Conservation (phyloP, 2,888 invertebrate species). For the Cosmia trapezina region DNA sequence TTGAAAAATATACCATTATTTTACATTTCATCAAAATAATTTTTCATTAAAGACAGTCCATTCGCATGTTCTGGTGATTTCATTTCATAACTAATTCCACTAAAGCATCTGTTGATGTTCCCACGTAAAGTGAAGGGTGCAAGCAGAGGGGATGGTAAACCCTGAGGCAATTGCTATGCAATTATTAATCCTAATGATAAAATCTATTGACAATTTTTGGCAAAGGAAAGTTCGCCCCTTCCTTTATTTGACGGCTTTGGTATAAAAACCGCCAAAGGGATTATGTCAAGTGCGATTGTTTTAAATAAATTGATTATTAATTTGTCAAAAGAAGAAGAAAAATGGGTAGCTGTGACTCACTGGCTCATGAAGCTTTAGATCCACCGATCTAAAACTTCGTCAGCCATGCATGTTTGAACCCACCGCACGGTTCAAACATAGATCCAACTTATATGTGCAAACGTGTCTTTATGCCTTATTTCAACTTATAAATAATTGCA, state of each 20-base stretch:
- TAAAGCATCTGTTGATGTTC: conserved; percentile 49
- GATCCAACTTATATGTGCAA: too few species aligned
- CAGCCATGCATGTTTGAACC: too few species aligned
- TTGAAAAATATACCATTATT: not conserved
- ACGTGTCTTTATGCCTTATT: too few species aligned
- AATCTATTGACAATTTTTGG: conserved; percentile 24
- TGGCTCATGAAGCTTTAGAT: not conserved
- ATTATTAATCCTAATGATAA: conserved; percentile 45
- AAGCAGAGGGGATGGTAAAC: conserved; percentile 17
- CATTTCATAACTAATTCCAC: conserved; percentile 27
- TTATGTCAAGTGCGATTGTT: conserved; percentile 20
- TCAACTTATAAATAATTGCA: too few species aligned
- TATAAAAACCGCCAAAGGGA: conserved; percentile 9
- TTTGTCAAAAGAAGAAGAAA: conserved; percentile 9
- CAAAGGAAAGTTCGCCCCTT: conserved; percentile 22
- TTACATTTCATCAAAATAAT: not conserved
- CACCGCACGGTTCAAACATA: too few species aligned
- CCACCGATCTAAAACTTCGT: too few species aligned
- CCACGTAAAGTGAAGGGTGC: conserved; percentile 39
- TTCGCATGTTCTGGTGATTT: not conserved
- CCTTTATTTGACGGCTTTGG: not conserved
- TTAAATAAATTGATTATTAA: conserved; percentile 20
- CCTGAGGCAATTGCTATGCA: conserved; percentile 37
- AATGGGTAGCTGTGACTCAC: not conserved
- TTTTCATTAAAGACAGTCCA: not conserved